Evolutionary conservation across 2,797 vertebrate species (phyloP).

Genomic region (Eulemur rubriventer): DNA sequence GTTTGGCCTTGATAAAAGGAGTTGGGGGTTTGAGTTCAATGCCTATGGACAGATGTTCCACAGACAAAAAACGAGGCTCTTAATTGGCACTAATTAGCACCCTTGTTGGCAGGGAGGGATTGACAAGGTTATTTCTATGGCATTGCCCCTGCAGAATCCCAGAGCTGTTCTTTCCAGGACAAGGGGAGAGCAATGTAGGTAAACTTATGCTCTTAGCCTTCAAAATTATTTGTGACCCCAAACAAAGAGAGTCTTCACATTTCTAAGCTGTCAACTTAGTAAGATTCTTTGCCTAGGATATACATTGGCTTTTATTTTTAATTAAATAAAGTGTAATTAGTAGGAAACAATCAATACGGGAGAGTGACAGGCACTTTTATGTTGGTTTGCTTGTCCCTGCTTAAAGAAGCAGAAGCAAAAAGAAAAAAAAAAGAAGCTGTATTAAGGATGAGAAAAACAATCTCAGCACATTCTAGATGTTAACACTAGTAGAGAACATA

Average conservation of each 20-base stretch:
- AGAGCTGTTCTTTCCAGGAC: slow-evolving; percentile 44
- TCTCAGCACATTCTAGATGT: not conserved
- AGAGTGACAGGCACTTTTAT: slow-evolving; percentile 37
- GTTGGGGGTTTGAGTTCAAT: slow-evolving; percentile 58
- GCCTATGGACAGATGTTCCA: slow-evolving; percentile 60
- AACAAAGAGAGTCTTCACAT: slow-evolving; percentile 56
- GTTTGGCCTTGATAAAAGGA: slow-evolving; percentile 66
- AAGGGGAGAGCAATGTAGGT: slow-evolving; percentile 49
- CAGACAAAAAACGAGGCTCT: slow-evolving; percentile 61
- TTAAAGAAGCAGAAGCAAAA: slow-evolving; percentile 43
- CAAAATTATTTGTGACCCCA: slow-evolving; percentile 48
- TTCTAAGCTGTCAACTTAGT: slow-evolving; percentile 72
- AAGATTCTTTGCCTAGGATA: slow-evolving; percentile 59
- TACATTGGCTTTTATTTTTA: slow-evolving; percentile 68
- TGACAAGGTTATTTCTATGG: slow-evolving; percentile 41
- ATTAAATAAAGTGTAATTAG: slow-evolving; percentile 65
- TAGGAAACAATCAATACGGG: slow-evolving; percentile 55
- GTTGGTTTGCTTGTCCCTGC: slow-evolving; percentile 18
- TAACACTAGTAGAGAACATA: not conserved
- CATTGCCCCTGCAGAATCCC: not conserved
- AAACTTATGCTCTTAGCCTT: slow-evolving; percentile 56
- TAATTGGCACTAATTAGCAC: slow-evolving; percentile 70
- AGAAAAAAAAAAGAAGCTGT: not conserved
- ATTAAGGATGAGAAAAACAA: not conserved
- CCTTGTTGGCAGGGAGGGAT: slow-evolving; percentile 49